Evolutionary conservation across 23 tunicate species (phyloP).

Genomic region (Corella eumyota): DNA sequence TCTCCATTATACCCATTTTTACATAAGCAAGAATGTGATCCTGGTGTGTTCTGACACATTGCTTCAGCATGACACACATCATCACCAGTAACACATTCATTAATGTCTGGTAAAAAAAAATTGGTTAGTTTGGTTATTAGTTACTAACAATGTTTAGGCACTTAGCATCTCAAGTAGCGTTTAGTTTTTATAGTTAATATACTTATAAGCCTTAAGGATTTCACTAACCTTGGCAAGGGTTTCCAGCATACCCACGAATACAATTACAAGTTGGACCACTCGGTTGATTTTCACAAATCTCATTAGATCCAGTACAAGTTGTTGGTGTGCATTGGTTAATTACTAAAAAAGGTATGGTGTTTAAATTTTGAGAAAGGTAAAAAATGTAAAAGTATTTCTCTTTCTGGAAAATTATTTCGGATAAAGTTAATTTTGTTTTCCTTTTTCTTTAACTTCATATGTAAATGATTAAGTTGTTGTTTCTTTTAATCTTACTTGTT

Average conservation of each 20-base stretch:
- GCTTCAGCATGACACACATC: slow-evolving; percentile 4
- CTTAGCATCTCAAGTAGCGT: neutral
- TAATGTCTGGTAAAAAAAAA: neutral
- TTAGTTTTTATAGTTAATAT: neutral
- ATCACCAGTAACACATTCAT: neutral
- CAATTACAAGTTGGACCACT: slow-evolving; percentile 24
- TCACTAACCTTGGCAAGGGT: slow-evolving; percentile 10
- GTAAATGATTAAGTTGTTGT: neutral
- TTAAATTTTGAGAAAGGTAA: neutral
- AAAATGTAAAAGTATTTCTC: neutral
- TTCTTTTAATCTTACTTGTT: slow-evolving; percentile 17
- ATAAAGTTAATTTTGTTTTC: neutral
- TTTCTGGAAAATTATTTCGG: neutral
- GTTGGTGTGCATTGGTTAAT: slow-evolving; percentile 9
- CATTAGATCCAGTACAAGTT: slow-evolving; percentile 9
- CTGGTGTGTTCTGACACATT: slow-evolving; percentile 6
- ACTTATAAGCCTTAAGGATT: neutral
- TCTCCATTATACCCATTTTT: slow-evolving; percentile 1
- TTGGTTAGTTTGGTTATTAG: too few relatives aligned
- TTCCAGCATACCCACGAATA: slow-evolving; percentile 9
- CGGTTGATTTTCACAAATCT: slow-evolving; percentile 15
- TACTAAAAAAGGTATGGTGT: neutral
- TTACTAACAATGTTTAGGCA: neutral
- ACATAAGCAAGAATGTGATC: slow-evolving; percentile 3
- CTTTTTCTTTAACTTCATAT: neutral